Evolutionary conservation across 2,888 invertebrate species (phyloP).

Genomic region (Pyrrhosoma nymphula): DNA sequence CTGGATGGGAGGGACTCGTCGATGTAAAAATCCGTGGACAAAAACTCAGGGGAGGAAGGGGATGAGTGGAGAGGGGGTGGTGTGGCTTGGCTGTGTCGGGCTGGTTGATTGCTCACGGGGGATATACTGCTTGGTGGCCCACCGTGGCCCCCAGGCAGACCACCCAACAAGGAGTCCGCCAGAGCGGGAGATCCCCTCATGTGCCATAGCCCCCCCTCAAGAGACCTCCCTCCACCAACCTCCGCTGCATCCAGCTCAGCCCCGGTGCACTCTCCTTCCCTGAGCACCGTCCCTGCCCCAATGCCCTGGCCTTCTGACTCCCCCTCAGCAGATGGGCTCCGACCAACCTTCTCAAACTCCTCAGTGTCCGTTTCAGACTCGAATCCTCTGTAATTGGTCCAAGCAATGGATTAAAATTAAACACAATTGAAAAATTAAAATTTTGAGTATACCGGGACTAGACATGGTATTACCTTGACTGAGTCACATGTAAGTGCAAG

Average conservation of each 20-base stretch:
- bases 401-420: not conserved
- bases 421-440: too few relatives aligned
- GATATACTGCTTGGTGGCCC: slow-evolving; percentile 73
- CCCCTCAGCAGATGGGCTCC: slow-evolving; percentile 77
- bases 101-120: slow-evolving; percentile 77
- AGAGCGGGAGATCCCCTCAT: slow-evolving; percentile 68
- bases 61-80: slow-evolving; percentile 75
- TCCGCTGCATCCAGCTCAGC: slow-evolving; percentile 79
- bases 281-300: slow-evolving; percentile 48
- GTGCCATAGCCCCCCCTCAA: slow-evolving; percentile 71
- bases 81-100: slow-evolving; percentile 75
- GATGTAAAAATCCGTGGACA: slow-evolving; percentile 91
- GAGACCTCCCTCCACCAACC: slow-evolving; percentile 80
- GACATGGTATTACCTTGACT: too few relatives aligned
- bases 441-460: too few relatives aligned
- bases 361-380: slow-evolving; percentile 91
- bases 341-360: slow-evolving; percentile 89
- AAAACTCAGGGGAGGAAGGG: slow-evolving; percentile 82
- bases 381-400: slow-evolving; percentile 82
- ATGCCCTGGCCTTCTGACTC: slow-evolving; percentile 66
- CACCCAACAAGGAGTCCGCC: slow-evolving; percentile 75
- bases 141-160: slow-evolving; percentile 75
- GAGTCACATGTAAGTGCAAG: too few relatives aligned
- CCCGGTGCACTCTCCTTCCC: slow-evolving; percentile 36
- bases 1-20: slow-evolving; percentile 93